Base-by-base conservation (phyloP, 2,113 vertebrate genomes). In the Toxotes chatareus region DNA sequence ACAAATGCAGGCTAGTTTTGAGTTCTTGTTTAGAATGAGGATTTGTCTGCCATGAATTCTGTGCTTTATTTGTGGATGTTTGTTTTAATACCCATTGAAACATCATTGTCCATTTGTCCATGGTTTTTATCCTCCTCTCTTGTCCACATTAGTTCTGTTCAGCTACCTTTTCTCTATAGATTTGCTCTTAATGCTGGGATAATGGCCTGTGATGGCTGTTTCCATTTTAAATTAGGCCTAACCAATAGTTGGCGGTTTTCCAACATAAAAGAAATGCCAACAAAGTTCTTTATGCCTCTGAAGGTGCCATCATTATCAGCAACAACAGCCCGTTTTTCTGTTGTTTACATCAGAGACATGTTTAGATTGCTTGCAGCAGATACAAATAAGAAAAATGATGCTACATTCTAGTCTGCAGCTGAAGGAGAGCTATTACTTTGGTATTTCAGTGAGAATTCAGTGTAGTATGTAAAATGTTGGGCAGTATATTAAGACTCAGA, bases 31-130 rank as follows among this genome's bases (percentile, higher is more conserved):
- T 32, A 60, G 63, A 66, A 23, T 57, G 51, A 56, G 4, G 36
- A 38, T 80, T 70, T 69, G 62, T 85, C 60, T 76, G 38, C 14
- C 71, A 74, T 66, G 17, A 44, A 55, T 76, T 8, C 8, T 80
- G 61, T 79, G 62, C 57, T 79, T 73, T 73, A 21, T 72, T 65
- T 62, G 27, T 83, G 38, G 47, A 56, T 82, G 44, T 60, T 38
- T 47, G 7, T 72, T 62, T 63, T 64, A 55, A 61, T 11, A 19
- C 21, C 76, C 80, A 82, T 85, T 71, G 67, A 71, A 81, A 78
- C 34, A 62, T 78, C 71, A 79, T 79, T 73, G 31, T 83, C 63
- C 71, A 77, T 86, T 61, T 1, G 31, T 88, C 38, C 57, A 32
- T 86, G 40, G 11, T 68, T 47, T 27, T 59, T 73, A 34, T 73